Base-by-base conservation (phyloP, 2,888 invertebrate species). In the Oeneis ivallda region DNA sequence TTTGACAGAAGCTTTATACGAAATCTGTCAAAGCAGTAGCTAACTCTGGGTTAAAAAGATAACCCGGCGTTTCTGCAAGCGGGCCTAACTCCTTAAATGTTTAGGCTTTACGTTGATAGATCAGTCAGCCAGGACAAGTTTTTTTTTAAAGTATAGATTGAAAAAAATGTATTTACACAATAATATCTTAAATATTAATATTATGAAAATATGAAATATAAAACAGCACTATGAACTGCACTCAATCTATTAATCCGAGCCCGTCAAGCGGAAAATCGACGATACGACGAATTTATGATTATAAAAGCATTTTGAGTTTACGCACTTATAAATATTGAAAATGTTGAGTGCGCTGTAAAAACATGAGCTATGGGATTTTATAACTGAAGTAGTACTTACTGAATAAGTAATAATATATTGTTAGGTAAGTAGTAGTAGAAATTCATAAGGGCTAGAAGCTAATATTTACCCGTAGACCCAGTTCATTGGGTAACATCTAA, bases 161-260 rank as follows among this genome's bases (percentile, higher is more conserved):
- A n/a, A n/a, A n/a, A 52, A 34, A 53, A n/a, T 34, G 8, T 15
- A 15, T 9, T 45, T 45, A 45, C n/a, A 45, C 45, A n/a, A n/a
- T n/a, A n/a, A n/a, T n/a, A 2, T 9, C 19, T 19, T 19, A 19
- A 13, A 3, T 26, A 13, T 13, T 49, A 49, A 11, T 26, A 49
- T 19, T 19, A 50, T 50, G 49, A 50, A 26, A 50, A 50, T 26
- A 26, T 26, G 11, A 37, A n/a, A 37, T 37, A 37, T 37, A 37
- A 26, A 65, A 47, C 56, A 54, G 43, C 63, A 43, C 53, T 61
- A 57, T 54, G 39, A 54, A 37, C 45, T 50, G 71, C 77, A 75
- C 75, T 76, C 75, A 75, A 75, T 74, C 71, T 78, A 74, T 78
- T 78, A 77, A 70, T 66, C 39, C 66, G 62, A 13, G 64, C 66